phyloP scores from a whole-genome alignment of 2,888 invertebrate genomes.

The Lasioglossum villosulum region DNA sequence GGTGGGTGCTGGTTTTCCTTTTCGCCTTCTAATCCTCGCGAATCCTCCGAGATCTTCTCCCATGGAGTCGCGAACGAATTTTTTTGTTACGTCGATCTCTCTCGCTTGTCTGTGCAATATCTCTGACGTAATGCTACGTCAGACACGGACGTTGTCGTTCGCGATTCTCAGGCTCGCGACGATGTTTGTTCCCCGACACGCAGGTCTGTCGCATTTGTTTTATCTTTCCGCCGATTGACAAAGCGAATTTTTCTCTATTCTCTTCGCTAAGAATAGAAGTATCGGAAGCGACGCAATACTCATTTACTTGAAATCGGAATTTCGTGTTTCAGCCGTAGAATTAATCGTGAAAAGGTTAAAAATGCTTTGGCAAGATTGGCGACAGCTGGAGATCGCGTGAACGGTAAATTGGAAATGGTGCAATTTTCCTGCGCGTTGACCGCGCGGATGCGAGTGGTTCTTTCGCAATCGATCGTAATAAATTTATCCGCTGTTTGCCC shows the following conservation, averaged over 20 bases:
- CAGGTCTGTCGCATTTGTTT: not conserved
- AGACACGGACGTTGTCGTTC: not conserved
- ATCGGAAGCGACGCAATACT: no score
- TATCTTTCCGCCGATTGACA: not conserved
- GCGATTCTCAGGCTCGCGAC: not conserved
- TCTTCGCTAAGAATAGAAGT: not conserved
- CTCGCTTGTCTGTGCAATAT: not conserved
- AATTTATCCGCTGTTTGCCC: not conserved
- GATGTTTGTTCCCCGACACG: not conserved
- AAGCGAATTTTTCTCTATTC: not conserved
- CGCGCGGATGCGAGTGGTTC: not conserved
- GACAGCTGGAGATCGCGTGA: not conserved
- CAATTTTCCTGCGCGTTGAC: not conserved
- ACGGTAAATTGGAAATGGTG: not conserved
- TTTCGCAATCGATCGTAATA: not conserved
- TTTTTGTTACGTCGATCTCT: not conserved
- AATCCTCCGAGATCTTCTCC: not conserved
- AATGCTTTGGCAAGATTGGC: not conserved
- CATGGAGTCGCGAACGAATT: not conserved
- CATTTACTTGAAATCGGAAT: no score
- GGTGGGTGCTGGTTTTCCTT: constrained; percentile 64
- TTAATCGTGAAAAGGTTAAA: not conserved
- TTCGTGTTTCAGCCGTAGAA: no score
- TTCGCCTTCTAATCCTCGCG: not conserved
- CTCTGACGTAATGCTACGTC: constrained; percentile 17